phyloP scores from a whole-genome alignment of 2,113 vertebrate species.

The Sinosuthora webbiana region DNA sequence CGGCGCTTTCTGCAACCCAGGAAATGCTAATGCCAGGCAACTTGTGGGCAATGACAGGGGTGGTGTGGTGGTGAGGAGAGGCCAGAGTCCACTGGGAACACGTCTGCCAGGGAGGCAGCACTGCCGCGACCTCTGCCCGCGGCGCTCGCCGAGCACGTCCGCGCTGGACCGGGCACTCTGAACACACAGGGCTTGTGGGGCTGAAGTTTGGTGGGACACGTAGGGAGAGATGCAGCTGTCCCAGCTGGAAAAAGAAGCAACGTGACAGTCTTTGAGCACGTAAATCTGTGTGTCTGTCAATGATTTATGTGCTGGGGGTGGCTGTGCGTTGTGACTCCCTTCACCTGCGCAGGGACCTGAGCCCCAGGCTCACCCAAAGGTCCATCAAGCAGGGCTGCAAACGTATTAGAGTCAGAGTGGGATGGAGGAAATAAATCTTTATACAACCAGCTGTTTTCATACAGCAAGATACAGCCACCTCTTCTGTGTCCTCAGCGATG shows the following conservation, averaged over 20 bases:
- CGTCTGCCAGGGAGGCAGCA: not conserved
- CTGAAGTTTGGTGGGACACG: not conserved
- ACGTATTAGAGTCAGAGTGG: not conserved
- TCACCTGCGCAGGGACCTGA: not conserved
- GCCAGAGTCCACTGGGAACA: not conserved
- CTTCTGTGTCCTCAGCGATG: not conserved
- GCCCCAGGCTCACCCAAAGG: not conserved
- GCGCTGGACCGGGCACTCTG: not conserved
- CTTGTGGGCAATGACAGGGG: not conserved
- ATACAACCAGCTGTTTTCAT: not conserved
- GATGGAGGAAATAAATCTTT: not conserved
- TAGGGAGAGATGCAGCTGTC: not conserved
- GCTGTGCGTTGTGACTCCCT: not conserved
- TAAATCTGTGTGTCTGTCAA: not conserved
- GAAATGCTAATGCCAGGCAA: not conserved
- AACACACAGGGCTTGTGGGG: not conserved
- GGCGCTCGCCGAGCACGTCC: not conserved
- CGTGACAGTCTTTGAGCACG: accelerated
- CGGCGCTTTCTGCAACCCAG: not conserved
- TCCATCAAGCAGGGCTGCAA: not conserved
- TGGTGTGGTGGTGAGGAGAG: not conserved
- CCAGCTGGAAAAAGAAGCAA: not conserved
- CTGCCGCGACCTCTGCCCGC: not conserved
- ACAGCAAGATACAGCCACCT: not conserved
- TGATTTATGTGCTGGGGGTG: not conserved